Conservation (phyloP, 1,140 invertebrate species). For the Linepithema humile region DNA sequence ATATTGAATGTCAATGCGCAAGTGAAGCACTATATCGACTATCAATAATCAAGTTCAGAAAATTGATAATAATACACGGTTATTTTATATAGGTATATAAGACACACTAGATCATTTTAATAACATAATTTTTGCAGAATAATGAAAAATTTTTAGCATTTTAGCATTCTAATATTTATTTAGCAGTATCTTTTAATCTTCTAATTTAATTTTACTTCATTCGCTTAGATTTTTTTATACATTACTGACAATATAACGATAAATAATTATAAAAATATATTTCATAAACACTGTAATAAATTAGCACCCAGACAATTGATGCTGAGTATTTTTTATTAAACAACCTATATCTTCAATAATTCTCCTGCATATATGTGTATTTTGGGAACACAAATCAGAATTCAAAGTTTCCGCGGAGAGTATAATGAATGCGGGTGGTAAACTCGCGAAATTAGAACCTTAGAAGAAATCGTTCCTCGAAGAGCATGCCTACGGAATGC, state of each 20-base stretch:
- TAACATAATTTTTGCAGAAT: not conserved
- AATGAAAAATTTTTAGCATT: not conserved
- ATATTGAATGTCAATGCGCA: not conserved
- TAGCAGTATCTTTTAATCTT: not conserved
- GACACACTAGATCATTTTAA: too few relatives aligned
- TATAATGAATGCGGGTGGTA: not conserved
- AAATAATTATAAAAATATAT: not conserved
- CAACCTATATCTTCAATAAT: not conserved
- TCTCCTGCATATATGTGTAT: too few relatives aligned
- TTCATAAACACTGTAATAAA: not conserved
- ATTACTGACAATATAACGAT: not conserved
- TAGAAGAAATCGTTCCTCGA: conserved; percentile 59
- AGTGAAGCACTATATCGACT: not conserved
- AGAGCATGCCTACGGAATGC: conserved; percentile 73
- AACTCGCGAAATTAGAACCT: conserved; percentile 58
- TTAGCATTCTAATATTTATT: not conserved
- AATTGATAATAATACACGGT: not conserved
- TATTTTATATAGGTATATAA: too few relatives aligned
- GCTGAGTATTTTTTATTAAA: not conserved
- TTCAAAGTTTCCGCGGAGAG: not conserved
- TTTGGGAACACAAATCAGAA: not conserved
- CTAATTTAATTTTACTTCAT: not conserved
- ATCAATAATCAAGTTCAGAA: not conserved
- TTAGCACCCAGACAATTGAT: not conserved
- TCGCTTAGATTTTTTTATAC: not conserved